These are phyloP conservation scores for Drosophila ananassae DNA, from an alignment of 1,140 invertebrate genomes.

Conservation along the genomic window DNA sequence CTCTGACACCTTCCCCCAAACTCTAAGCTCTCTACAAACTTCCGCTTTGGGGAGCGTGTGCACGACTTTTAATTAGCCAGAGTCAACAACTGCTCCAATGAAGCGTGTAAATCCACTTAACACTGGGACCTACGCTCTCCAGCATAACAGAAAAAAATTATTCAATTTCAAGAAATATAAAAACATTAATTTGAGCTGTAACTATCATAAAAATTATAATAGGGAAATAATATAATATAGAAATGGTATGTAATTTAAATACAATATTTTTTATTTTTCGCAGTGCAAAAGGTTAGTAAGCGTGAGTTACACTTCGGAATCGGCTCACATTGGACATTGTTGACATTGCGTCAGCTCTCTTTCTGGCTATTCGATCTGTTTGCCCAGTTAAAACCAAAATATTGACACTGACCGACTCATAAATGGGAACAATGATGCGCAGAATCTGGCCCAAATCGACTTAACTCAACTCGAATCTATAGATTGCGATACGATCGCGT, in stretches of 20 bases:
- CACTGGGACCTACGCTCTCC: constrained; percentile 25
- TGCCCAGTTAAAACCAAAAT: constrained; percentile 74
- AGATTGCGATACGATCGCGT: constrained; percentile 23
- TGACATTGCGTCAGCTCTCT: constrained; percentile 75
- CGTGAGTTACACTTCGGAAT: constrained; percentile 39
- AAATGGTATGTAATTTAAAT: background rate
- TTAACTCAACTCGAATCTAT: background rate
- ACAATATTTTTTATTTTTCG: background rate
- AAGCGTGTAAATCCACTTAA: constrained; percentile 61
- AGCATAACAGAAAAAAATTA: constrained; percentile 8
- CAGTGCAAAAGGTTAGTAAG: background rate
- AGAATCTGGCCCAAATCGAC: constrained; percentile 28
- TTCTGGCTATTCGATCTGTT: constrained; percentile 47
- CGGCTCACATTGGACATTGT: constrained; percentile 39
- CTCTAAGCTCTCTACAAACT: constrained; percentile 31
- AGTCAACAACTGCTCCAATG: constrained; percentile 65
- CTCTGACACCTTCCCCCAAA: constrained; percentile 34
- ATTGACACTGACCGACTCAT: constrained; percentile 54
- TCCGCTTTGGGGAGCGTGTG: constrained; percentile 51
- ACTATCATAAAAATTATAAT: background rate
- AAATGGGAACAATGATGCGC: constrained; percentile 38
- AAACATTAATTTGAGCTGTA: background rate
- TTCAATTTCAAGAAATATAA: background rate
- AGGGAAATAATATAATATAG: too few relatives aligned
- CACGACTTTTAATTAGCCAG: constrained; percentile 71